phyloP scores from a whole-genome alignment of 64 coral and sea anemone genomes.

The Stylophora pistillata region DNA sequence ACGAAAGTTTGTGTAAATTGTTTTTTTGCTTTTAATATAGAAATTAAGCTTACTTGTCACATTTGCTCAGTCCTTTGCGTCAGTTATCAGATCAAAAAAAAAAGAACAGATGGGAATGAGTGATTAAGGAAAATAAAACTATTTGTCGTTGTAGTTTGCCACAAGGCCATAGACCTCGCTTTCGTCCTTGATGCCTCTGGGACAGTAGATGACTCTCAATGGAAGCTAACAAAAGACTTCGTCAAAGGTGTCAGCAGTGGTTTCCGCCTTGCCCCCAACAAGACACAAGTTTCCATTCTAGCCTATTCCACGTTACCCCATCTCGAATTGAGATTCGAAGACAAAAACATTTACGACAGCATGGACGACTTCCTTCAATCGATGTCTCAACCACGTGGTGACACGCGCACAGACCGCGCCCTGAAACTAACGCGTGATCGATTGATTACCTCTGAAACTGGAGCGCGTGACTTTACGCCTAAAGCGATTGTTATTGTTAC shows the following conservation, averaged over 20 bases:
- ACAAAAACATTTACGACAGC: slow-evolving; percentile 50
- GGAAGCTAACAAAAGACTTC: slow-evolving; percentile 94
- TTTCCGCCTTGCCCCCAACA: slow-evolving; percentile 70
- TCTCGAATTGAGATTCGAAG: slow-evolving; percentile 79
- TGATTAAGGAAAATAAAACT: background rate
- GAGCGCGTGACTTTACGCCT: slow-evolving; percentile 62
- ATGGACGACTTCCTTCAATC: slow-evolving; percentile 74
- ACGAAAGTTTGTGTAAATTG: background rate
- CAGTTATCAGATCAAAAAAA: too few relatives aligned
- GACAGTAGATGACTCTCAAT: slow-evolving; percentile 85
- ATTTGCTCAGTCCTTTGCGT: too few relatives aligned
- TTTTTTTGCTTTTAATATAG: background rate
- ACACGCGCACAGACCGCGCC: slow-evolving; percentile 85
- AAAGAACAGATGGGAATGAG: background rate
- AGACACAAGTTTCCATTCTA: slow-evolving; percentile 70
- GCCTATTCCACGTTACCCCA: slow-evolving; percentile 81
- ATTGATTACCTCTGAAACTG: slow-evolving; percentile 33
- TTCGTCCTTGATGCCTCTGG: slow-evolving; percentile 92
- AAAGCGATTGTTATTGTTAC: slow-evolving; percentile 82
- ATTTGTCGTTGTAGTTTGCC: slow-evolving; percentile 64
- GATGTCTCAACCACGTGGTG: slow-evolving; percentile 80
- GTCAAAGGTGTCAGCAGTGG: slow-evolving; percentile 78
- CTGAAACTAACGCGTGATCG: slow-evolving; percentile 72
- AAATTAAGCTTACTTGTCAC: background rate
- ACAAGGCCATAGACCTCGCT: slow-evolving; percentile 79